Conservation (phyloP, 2,888 invertebrate species). For the Limenitis camilla region DNA sequence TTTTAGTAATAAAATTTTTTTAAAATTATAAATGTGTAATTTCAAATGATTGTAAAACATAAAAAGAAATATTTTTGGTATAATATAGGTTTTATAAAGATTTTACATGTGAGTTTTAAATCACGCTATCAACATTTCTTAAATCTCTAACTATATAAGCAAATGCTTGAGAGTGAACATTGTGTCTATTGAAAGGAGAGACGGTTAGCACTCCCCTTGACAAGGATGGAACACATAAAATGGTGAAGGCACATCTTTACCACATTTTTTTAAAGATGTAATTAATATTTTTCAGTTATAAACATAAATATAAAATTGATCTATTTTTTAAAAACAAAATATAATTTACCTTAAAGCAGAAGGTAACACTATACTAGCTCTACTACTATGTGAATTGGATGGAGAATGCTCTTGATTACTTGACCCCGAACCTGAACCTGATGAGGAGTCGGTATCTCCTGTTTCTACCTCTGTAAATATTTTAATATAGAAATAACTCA, state of each 20-base stretch:
- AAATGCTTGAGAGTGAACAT: rapidly evolving
- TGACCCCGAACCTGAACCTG: slow-evolving; percentile 51
- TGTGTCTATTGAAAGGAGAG: slow-evolving; percentile 34
- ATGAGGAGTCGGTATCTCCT: slow-evolving; percentile 68
- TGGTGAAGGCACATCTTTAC: slow-evolving; percentile 33
- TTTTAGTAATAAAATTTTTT: not conserved
- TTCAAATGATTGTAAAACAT: not conserved
- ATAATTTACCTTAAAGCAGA: slow-evolving; percentile 53
- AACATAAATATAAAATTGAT: too few species aligned
- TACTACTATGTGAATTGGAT: slow-evolving; percentile 43
- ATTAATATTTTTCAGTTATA: not conserved
- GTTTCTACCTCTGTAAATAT: slow-evolving; percentile 49
- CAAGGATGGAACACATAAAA: slow-evolving; percentile 32
- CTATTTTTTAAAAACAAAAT: too few species aligned
- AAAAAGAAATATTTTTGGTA: not conserved
- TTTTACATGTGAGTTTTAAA: slow-evolving; percentile 7
- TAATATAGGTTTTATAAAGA: not conserved
- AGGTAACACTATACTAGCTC: slow-evolving; percentile 54
- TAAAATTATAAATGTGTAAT: not conserved
- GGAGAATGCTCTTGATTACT: slow-evolving; percentile 55
- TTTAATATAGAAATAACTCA: not conserved
- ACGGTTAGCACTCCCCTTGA: slow-evolving; percentile 34
- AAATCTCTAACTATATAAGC: slow-evolving; percentile 20
- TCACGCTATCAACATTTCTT: slow-evolving; percentile 22
- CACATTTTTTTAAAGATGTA: slow-evolving; percentile 26